Conservation (phyloP, 2,113 vertebrate genomes). For the Limanda limanda region DNA sequence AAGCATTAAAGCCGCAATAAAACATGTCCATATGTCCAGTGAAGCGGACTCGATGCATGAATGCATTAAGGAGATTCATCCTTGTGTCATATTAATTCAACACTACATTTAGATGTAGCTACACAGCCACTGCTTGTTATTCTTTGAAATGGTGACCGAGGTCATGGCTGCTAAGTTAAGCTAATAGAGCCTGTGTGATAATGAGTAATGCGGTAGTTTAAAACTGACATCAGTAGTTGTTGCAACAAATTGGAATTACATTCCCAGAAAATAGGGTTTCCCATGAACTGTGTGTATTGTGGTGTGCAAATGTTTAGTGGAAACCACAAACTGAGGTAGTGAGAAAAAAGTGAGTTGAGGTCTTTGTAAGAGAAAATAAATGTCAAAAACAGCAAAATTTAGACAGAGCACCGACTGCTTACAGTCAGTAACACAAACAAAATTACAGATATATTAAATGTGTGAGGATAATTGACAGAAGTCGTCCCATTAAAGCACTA, state of each 20-base stretch:
- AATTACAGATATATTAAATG: background rate
- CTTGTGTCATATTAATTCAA: background rate
- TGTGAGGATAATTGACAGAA: background rate
- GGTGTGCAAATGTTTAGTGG: conserved; percentile 12
- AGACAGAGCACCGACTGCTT: conserved; percentile 14
- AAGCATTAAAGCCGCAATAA: background rate
- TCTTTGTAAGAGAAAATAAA: background rate
- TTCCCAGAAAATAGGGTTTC: conserved; percentile 4
- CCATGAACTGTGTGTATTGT: background rate
- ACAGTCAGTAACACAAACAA: conserved; percentile 21
- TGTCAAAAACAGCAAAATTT: background rate
- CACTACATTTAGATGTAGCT: background rate
- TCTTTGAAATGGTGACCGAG: background rate
- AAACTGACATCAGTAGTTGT: background rate
- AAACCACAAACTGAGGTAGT: conserved; percentile 2
- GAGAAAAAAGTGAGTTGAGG: background rate
- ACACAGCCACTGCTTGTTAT: conserved; percentile 5
- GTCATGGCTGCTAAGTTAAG: background rate
- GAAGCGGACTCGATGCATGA: background rate
- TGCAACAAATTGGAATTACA: background rate
- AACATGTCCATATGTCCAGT: background rate
- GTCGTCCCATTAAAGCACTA: background rate
- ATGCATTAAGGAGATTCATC: background rate
- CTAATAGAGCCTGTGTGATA: background rate
- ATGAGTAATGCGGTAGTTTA: background rate